A percentile compares a stretch with the other conserved stretches of the same genome.
Conservation (phyloP, 2,888 invertebrate species). For the Lymantria dispar region DNA sequence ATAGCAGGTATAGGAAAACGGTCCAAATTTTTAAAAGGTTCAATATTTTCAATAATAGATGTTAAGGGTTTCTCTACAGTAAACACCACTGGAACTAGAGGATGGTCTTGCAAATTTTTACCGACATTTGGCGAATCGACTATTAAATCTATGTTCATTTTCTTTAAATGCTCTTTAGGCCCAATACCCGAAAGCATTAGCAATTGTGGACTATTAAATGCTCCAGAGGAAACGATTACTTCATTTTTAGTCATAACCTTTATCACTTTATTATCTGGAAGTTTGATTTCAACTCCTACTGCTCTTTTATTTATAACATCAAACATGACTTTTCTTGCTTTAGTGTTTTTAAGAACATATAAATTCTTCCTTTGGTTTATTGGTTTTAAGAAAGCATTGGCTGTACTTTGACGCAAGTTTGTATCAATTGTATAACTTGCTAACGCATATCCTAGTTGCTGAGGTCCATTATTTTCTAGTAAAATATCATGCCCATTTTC, state of each 20-base stretch:
- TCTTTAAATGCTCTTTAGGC: constrained; percentile 43
- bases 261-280: constrained; percentile 25
- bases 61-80: constrained; percentile 24
- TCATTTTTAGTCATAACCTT: constrained; percentile 40
- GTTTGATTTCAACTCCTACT: constrained; percentile 42
- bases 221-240: constrained; percentile 54
- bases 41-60: constrained; percentile 32
- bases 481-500: constrained; percentile 46
- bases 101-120: constrained; percentile 53
- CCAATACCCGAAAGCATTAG: constrained; percentile 62
- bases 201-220: constrained; percentile 52
- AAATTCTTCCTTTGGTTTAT: constrained; percentile 46
- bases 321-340: constrained; percentile 46
- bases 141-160: constrained; percentile 38
- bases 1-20: constrained; percentile 42
- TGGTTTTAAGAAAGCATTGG: constrained; percentile 43
- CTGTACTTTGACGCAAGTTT: constrained; percentile 44
- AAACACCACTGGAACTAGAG: constrained; percentile 39
- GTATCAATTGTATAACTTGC: constrained; percentile 39
- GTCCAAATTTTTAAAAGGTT: constrained; percentile 32
- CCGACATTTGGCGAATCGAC: constrained; percentile 50
- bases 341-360: constrained; percentile 45
- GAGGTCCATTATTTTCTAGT: constrained; percentile 42
- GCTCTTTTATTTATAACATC: constrained; percentile 33
- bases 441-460: constrained; percentile 47